Conservation (phyloP, 1,140 invertebrate genomes). For the Myzus persicae region DNA sequence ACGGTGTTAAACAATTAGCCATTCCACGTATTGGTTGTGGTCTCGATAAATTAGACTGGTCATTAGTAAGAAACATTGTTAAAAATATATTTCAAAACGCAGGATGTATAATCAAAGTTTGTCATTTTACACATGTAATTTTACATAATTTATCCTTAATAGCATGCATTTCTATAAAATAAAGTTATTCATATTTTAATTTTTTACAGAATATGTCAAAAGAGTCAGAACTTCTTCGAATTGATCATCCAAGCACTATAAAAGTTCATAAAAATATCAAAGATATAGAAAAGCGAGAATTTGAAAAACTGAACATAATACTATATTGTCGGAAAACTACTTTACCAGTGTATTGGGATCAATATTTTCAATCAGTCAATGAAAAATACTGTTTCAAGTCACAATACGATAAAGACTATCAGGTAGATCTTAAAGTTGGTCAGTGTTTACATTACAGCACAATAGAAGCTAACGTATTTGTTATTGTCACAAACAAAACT, state of each 20-base stretch:
- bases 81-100: not conserved
- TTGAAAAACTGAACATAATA: constrained; percentile 41
- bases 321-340: not conserved
- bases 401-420: constrained; percentile 9
- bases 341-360: constrained; percentile 35
- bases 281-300: constrained; percentile 21
- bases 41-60: constrained; percentile 71
- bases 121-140: constrained; percentile 42
- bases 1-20: constrained; percentile 67
- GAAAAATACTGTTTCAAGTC: constrained; percentile 34
- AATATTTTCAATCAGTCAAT: constrained; percentile 24
- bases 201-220: not conserved
- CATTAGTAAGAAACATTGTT: constrained; percentile 65
- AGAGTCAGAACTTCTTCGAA: not conserved
- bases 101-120: constrained; percentile 37
- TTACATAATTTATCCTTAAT: not conserved
- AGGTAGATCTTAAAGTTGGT: not conserved
- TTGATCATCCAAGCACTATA: not conserved
- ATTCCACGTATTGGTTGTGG: constrained; percentile 74
- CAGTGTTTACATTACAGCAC: not conserved
- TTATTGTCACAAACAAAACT: not conserved
- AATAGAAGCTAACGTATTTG: not conserved
- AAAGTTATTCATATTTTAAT: not conserved
- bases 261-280: not conserved
- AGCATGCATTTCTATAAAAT: not conserved